Percentiles rank a stretch among this genome's conserved stretches.
These are phyloP conservation scores for Ophioderma brevispina DNA, from an alignment of 35 echinoderm and acorn worm genomes.

Conservation along the genomic window DNA sequence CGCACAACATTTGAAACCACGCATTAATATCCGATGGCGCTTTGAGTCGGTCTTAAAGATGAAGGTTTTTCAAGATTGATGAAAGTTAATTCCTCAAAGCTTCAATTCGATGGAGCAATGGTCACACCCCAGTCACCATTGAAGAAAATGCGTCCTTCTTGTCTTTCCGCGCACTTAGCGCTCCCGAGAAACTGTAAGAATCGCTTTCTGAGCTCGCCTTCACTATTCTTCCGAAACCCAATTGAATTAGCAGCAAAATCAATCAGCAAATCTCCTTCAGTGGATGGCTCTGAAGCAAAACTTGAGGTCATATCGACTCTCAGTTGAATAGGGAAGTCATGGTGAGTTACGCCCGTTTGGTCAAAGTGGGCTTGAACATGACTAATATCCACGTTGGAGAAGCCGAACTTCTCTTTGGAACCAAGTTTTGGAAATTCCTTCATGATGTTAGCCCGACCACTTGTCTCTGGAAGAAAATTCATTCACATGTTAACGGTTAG, in stretches of 20 bases:
- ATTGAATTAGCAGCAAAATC: not conserved
- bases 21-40: too few species aligned
- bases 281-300: not conserved
- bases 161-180: not conserved
- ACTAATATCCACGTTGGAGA: not conserved
- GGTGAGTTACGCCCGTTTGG: not conserved
- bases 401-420: not conserved
- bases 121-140: not conserved
- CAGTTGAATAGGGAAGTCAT: not conserved
- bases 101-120: too few species aligned
- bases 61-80: too few species aligned
- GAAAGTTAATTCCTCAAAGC: too few species aligned
- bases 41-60: too few species aligned
- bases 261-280: not conserved
- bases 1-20: too few species aligned
- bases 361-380: not conserved
- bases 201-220: not conserved
- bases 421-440: not conserved
- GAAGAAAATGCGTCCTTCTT: not conserved
- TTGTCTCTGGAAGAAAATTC: not conserved
- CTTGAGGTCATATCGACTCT: not conserved
- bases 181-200: not conserved
- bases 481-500: too few species aligned
- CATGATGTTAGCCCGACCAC: not conserved
- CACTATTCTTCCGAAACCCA: not conserved